Evolutionary conservation across 2,888 invertebrate genomes (phyloP), one percentile per base, ranked within the genome.

Genomic region (Harpalus rubripes): DNA sequence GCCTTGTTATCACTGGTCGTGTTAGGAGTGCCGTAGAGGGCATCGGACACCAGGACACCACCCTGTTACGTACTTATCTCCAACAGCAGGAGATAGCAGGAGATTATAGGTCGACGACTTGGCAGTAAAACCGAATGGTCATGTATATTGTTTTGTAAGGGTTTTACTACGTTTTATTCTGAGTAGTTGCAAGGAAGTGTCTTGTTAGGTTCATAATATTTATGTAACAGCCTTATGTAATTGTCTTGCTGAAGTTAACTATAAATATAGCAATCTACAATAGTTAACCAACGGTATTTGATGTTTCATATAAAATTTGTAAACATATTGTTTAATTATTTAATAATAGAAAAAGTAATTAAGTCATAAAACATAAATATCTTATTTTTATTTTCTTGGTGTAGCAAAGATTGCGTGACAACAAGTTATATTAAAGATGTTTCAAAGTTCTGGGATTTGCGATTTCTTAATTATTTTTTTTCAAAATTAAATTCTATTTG

Each of bases 21-120:
- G 63, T 63, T 26, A 52, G 44, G 44, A 52, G 44, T 52, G 10
- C 12, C 8, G 44, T 32, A n/a, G n/a, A 56, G 44, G 44, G 44
- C 44, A 52, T 52, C 12, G 44, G 10, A 52, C 59, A 59, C 7
- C 8, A 52, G 44, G 44, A 52, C 59, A 59, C 16, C 8, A 52
- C 44, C 44, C 44, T 12, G 44, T 52, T 32, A 32, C 3, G 44
- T 1, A 12, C 44, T 52, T 52, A 52, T 52, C 44, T 5, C 44
- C 0, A 32, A 12, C 44, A 52, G 10, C 1, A 12, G 44, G 44
- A 52, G 44, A 52, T 52, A 52, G 10, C 44, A 12, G 10, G 10
- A 52, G 44, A 52, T 52, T 52, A 52, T 10, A 52, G 44, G 44
- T 52, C 44, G 44, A 52, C 44, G 44, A 52, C 44, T 52, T 52